These are phyloP conservation scores for Microtus montanus DNA, from an alignment of 2,113 vertebrate species.

Conservation along the genomic window DNA sequence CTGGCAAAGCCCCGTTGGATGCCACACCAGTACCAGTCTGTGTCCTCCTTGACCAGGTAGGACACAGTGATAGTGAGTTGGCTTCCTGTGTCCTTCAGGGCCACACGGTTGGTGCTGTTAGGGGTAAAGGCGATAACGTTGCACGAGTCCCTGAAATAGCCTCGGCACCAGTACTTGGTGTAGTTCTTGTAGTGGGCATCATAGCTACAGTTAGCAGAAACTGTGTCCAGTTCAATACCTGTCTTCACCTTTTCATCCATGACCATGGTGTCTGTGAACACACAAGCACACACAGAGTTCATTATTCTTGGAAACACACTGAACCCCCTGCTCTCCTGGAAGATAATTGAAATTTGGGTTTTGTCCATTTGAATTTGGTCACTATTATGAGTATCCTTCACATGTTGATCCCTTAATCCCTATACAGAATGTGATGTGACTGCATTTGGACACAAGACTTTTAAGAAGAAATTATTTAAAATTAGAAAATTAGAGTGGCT, in stretches of 20 bases:
- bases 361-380: not conserved
- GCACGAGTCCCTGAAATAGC: constrained; percentile 62
- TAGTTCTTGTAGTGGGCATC: constrained; percentile 54
- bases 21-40: constrained; percentile 70
- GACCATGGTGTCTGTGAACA: constrained; percentile 69
- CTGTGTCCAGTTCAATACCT: constrained; percentile 39
- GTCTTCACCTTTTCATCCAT: constrained; percentile 69
- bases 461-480: not conserved
- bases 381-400: not conserved
- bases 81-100: constrained; percentile 56
- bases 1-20: constrained; percentile 60
- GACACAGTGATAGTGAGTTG: constrained; percentile 65
- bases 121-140: not conserved
- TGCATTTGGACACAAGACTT: not conserved
- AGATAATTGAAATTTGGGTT: not conserved
- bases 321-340: not conserved
- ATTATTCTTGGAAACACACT: not conserved
- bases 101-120: constrained; percentile 18
- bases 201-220: constrained; percentile 52
- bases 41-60: constrained; percentile 67
- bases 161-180: constrained; percentile 69
- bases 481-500: not conserved
- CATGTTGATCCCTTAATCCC: not conserved
- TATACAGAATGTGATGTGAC: not conserved
- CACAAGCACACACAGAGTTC: not conserved